Evolutionary conservation across 1,140 invertebrate species (phyloP), one percentile per base, ranked within the genome.

Genomic region (Drosophila albomicans): DNA sequence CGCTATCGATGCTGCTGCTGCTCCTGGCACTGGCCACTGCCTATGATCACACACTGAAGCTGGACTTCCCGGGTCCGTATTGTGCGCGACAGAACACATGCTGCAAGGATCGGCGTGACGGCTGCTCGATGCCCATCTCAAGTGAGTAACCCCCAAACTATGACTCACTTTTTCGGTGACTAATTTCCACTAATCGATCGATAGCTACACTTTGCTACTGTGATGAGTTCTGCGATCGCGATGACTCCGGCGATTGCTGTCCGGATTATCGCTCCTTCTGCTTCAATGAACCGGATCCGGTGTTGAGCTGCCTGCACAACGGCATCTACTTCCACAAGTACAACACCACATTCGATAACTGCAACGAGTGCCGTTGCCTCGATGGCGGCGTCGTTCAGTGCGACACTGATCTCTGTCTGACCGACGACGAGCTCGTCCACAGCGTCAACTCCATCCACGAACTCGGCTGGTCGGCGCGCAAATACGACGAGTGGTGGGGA

Each of bases 121-220:
- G 94, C 5, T 98, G 97, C 90, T 95, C 95, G 1, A 93, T 95
- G 16, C 96, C 96, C 7, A 96, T 98, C 73, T 77, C 94, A 62
- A 93, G 94, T 94, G 85, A 93, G 70, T 88, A 4, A 8, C 8
- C 13, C 4, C n/a, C 16, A 1, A 3, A 2, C 6, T 25, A 3
- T 25, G 1, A 5, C 7, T 15, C 2, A 8, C 3, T 13, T 32
- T 32, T 7, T 3, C n/a, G 4, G n/a, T 13, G 41, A 43, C 41
- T 43, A 43, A 32, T 13, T 13, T 54, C 1, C 13, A 2, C 2
- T 48, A 13, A 35, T 8, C 2, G 6, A 10, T 28, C 16, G 72
- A 76, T 94, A 93, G 96, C 94, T 11, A 98, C 97, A 0, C 87
- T 96, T 2, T 99, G 98, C 92, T 99, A 99, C 93, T 99, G 98